Evolutionary conservation across 2,888 invertebrate species (phyloP).

Genomic region (Lasioglossum vierecki): DNA sequence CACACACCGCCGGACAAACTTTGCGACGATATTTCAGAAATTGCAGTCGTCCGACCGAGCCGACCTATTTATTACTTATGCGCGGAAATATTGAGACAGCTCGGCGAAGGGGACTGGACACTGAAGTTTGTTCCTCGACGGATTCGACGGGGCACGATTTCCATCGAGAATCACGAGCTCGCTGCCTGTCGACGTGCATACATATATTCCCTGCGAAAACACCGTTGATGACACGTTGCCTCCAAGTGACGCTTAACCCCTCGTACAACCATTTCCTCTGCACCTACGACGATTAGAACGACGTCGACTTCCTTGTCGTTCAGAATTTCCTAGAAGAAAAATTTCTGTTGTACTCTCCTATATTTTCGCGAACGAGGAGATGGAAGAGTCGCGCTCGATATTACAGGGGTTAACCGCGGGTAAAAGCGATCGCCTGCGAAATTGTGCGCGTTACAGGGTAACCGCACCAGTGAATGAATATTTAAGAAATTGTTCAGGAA

Average conservation of each 20-base stretch:
- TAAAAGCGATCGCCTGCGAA: conserved; percentile 17
- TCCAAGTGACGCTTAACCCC: conserved; percentile 19
- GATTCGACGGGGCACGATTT: conserved; percentile 7
- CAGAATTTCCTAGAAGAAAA: background rate
- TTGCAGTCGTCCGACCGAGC: conserved; percentile 5
- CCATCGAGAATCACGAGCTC: conserved; percentile 38
- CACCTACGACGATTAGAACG: background rate
- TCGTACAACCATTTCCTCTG: background rate
- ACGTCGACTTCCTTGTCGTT: background rate
- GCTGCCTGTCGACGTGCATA: background rate
- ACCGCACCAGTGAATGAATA: too few species aligned
- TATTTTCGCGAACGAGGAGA: background rate
- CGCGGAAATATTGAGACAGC: background rate
- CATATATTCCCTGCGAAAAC: conserved; percentile 38
- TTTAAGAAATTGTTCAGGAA: too few species aligned
- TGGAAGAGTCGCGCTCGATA: background rate
- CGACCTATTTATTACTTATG: conserved; percentile 3
- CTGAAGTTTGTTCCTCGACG: background rate
- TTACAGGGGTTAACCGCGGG: background rate
- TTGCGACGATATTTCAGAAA: conserved; percentile 15
- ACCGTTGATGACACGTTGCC: conserved; percentile 5
- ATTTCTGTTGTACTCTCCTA: background rate
- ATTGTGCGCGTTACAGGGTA: background rate
- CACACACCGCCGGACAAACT: conserved; percentile 2
- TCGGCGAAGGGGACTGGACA: background rate